Evolutionary conservation across 2,113 vertebrate species (phyloP).

Genomic region (Eira barbara): DNA sequence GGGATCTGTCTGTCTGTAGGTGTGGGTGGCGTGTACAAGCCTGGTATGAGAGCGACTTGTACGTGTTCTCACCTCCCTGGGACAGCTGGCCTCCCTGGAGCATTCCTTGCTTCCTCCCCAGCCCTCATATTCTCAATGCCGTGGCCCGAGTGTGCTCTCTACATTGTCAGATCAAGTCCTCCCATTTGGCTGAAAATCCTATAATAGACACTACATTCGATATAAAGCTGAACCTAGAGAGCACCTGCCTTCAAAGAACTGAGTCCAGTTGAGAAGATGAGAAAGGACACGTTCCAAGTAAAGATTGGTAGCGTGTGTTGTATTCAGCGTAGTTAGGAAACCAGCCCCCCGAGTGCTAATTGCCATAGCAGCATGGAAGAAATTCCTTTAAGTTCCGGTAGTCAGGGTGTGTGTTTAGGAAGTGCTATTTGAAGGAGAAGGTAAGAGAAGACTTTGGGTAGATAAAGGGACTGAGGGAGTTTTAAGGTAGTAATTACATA

Average conservation of each 20-base stretch:
- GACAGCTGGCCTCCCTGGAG: neutral
- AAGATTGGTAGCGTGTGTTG: neutral
- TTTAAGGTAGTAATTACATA: neutral
- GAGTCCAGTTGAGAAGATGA: neutral
- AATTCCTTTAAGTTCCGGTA: neutral
- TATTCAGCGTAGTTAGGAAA: neutral
- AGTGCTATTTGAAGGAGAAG: neutral
- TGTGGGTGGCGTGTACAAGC: neutral
- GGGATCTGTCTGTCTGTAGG: neutral
- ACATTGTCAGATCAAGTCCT: neutral
- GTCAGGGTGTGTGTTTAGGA: neutral
- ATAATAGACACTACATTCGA: neutral
- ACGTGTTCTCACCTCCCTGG: neutral
- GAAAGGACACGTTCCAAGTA: neutral
- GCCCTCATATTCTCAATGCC: neutral
- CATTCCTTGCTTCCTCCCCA: neutral
- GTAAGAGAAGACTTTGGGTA: neutral
- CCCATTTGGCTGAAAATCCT: neutral
- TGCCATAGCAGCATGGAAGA: neutral
- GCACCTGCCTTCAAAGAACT: neutral
- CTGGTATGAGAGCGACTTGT: no score
- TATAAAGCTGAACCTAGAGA: neutral
- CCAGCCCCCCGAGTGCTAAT: neutral
- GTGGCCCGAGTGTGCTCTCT: neutral
- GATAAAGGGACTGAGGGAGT: neutral